phyloP scores from a whole-genome alignment of 1,140 invertebrate species.

The Drosophila hydei region DNA sequence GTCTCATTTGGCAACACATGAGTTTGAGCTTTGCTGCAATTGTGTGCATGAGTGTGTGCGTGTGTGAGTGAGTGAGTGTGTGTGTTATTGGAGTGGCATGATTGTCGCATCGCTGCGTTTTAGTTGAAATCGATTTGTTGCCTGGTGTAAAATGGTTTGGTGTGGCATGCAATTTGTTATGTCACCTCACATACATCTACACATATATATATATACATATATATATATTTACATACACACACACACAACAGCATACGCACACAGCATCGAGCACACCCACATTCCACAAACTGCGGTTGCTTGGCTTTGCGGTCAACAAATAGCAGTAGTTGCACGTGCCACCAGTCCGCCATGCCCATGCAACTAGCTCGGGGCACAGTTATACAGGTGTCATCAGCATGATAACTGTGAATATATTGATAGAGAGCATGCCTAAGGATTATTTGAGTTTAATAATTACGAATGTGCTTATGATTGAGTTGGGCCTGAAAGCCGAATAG shows the following conservation, averaged over 20 bases:
- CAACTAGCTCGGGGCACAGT: slow-evolving; percentile 12
- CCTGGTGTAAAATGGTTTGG: slow-evolving; percentile 68
- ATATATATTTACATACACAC: not conserved
- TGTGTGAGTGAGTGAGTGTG: slow-evolving; percentile 19
- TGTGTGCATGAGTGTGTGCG: slow-evolving; percentile 10
- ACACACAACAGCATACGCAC: slow-evolving; percentile 5
- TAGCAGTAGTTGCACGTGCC: not conserved
- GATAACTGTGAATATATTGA: not conserved
- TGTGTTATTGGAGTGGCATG: slow-evolving; percentile 43
- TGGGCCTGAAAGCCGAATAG: too few species aligned
- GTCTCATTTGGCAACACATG: slow-evolving; percentile 70
- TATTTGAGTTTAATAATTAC: not conserved
- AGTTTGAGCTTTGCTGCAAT: slow-evolving; percentile 45
- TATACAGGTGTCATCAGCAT: slow-evolving; percentile 14
- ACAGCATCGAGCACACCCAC: slow-evolving; percentile 25
- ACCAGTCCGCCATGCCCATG: too few species aligned
- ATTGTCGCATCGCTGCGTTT: slow-evolving; percentile 44
- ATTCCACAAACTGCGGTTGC: slow-evolving; percentile 61
- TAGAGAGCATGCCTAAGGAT: not conserved
- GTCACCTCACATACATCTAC: slow-evolving; percentile 7
- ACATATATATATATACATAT: too few species aligned
- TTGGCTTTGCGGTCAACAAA: slow-evolving; percentile 68
- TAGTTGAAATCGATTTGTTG: slow-evolving; percentile 62
- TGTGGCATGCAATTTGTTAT: slow-evolving; percentile 76
- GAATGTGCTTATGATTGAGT: too few species aligned